Percentiles rank a stretch among this genome's conserved stretches.
Conservation (phyloP, 92 coral and sea anemone genomes). For the Ricordea florida region DNA sequence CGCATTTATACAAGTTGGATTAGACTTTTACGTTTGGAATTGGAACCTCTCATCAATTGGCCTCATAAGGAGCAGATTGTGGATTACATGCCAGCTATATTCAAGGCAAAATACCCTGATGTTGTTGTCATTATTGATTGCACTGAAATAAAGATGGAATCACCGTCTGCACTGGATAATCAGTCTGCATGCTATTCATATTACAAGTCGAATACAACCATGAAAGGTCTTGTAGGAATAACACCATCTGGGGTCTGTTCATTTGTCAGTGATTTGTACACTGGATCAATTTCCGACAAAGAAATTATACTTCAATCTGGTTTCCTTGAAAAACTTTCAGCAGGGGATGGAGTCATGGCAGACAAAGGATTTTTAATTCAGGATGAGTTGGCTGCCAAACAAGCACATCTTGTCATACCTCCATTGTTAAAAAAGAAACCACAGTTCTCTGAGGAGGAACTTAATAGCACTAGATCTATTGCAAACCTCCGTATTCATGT, state of each 20-base stretch:
- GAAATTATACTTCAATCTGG: constrained; percentile 61
- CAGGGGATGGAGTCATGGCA: constrained; percentile 63
- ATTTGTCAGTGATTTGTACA: constrained; percentile 60
- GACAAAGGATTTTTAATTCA: constrained; percentile 65
- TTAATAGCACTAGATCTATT: constrained; percentile 28
- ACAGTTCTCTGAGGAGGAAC: constrained; percentile 53
- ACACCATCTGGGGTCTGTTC: constrained; percentile 62
- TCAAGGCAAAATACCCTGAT: constrained; percentile 52
- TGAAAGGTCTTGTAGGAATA: constrained; percentile 70
- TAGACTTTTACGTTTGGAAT: constrained; percentile 35
- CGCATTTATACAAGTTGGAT: constrained; percentile 58
- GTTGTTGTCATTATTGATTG: constrained; percentile 69
- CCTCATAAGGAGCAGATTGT: constrained; percentile 61
- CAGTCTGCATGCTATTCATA: constrained; percentile 58
- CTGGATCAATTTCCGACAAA: constrained; percentile 58
- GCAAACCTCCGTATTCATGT: constrained; percentile 44
- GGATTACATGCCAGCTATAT: constrained; percentile 59
- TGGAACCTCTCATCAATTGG: constrained; percentile 63
- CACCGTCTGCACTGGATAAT: constrained; percentile 63
- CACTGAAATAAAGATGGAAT: constrained; percentile 66
- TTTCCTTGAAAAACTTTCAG: constrained; percentile 34
- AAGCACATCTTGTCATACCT: constrained; percentile 57
- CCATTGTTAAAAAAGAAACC: constrained; percentile 46
- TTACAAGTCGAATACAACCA: constrained; percentile 60
- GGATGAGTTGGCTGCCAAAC: constrained; percentile 58